Conservation (phyloP, 1,140 invertebrate genomes). For the Drosophila lacteicornis region DNA sequence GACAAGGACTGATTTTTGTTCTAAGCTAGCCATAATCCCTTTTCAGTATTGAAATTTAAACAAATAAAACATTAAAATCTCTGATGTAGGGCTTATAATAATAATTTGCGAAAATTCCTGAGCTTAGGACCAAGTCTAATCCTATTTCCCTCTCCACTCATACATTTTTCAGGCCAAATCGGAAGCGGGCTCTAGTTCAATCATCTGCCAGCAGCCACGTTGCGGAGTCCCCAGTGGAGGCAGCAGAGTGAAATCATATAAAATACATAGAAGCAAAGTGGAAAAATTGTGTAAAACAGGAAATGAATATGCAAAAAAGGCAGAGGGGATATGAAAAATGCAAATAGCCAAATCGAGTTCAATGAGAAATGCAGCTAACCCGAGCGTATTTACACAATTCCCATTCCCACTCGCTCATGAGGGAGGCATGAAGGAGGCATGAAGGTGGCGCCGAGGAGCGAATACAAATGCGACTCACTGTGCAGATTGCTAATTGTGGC, state of each 20-base stretch:
- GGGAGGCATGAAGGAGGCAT: slow-evolving; percentile 9
- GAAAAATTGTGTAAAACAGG: slow-evolving; percentile 62
- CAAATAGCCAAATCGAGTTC: slow-evolving; percentile 79
- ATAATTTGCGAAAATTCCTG: background rate
- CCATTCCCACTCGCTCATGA: slow-evolving; percentile 2
- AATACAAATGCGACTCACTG: slow-evolving; percentile 64
- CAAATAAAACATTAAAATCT: too few relatives aligned
- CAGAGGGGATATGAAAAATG: slow-evolving; percentile 79
- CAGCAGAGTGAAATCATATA: slow-evolving; percentile 42
- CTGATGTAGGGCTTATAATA: too few relatives aligned
- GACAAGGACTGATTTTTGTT: too few relatives aligned
- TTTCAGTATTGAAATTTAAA: too few relatives aligned
- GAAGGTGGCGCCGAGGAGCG: slow-evolving; percentile 15
- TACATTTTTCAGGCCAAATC: slow-evolving; percentile 30
- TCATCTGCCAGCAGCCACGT: slow-evolving; percentile 32
- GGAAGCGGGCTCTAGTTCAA: slow-evolving; percentile 30
- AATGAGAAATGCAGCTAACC: slow-evolving; percentile 66
- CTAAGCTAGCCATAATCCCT: too few relatives aligned
- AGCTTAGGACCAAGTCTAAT: slow-evolving; percentile 6
- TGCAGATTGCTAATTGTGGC: slow-evolving; percentile 69
- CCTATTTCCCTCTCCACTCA: slow-evolving; percentile 12
- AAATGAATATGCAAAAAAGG: slow-evolving; percentile 79
- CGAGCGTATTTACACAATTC: slow-evolving; percentile 57
- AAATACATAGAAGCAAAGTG: slow-evolving; percentile 52
- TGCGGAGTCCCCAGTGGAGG: slow-evolving; percentile 15